Evolutionary conservation across 2,888 invertebrate species (phyloP).

Genomic region (Drosophila bunnanda): DNA sequence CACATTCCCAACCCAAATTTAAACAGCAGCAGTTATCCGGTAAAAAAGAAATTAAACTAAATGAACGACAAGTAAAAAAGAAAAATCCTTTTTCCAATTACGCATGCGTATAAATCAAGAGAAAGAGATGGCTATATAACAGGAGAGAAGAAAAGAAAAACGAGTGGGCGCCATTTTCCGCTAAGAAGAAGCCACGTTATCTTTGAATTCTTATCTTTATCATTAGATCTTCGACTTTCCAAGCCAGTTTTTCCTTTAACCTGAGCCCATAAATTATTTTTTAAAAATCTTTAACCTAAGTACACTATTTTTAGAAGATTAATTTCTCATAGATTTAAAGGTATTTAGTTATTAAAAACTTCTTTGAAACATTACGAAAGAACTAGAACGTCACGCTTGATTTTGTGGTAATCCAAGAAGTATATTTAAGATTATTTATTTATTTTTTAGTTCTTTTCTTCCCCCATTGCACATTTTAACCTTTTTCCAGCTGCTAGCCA

Average conservation of each 20-base stretch:
- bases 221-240: background rate
- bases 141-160: background rate
- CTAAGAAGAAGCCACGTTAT: slow-evolving; percentile 13
- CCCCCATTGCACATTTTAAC: slow-evolving; percentile 1
- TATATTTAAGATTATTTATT: background rate
- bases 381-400: background rate
- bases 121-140: background rate
- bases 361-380: background rate
- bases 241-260: background rate
- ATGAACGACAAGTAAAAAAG: slow-evolving; percentile 19
- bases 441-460: background rate
- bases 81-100: slow-evolving; percentile 21
- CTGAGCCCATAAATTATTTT: background rate
- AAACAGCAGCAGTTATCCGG: slow-evolving; percentile 15
- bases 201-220: slow-evolving; percentile 9
- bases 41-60: slow-evolving; percentile 27
- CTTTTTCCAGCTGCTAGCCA: slow-evolving; percentile 9
- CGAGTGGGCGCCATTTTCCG: slow-evolving; percentile 20
- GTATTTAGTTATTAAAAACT: too few species aligned
- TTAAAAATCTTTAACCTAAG: background rate
- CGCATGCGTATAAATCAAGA: slow-evolving; percentile 31
- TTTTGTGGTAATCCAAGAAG: background rate
- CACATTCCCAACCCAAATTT: slow-evolving; percentile 34
- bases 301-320: background rate
- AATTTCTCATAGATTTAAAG: background rate